phyloP scores from a whole-genome alignment of 2,797 vertebrate species.

The Hyperoplus lanceolatus region DNA sequence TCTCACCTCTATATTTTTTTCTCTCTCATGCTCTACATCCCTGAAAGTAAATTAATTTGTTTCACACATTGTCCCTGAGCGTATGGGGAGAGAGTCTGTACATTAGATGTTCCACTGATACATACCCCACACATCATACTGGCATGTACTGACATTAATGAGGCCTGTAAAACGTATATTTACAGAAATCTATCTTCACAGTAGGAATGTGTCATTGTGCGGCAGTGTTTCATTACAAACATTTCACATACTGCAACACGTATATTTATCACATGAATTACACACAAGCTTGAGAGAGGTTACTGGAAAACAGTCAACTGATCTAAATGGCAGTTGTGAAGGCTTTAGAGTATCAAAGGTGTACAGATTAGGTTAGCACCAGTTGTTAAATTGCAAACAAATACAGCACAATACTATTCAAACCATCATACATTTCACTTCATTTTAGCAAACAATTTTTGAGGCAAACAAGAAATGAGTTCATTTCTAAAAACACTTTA shows the following conservation, averaged over 20 bases:
- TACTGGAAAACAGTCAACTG: constrained; percentile 41
- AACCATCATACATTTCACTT: constrained; percentile 34
- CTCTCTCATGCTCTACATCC: constrained; percentile 16
- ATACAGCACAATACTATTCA: constrained; percentile 42
- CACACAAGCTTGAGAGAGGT: constrained; percentile 36
- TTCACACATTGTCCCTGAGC: constrained; percentile 77
- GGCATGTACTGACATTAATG: constrained; percentile 51
- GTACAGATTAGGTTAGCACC: constrained; percentile 77
- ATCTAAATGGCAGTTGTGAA: constrained; percentile 58
- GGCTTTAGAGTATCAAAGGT: constrained; percentile 56
- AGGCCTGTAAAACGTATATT: constrained; percentile 19
- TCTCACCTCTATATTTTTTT: constrained; percentile 42
- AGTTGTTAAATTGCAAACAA: constrained; percentile 66
- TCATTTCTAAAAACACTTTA: constrained; percentile 33
- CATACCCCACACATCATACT: constrained; percentile 33
- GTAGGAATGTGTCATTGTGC: constrained; percentile 32
- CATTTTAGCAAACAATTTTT: constrained; percentile 30
- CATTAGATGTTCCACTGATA: constrained; percentile 29
- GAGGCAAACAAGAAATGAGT: constrained; percentile 21
- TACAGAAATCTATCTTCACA: constrained; percentile 46
- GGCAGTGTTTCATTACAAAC: constrained; percentile 63
- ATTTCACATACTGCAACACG: constrained; percentile 51
- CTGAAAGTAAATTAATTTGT: constrained; percentile 37
- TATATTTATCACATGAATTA: constrained; percentile 51
- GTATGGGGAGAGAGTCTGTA: constrained; percentile 56